Base-by-base conservation (phyloP, 1,140 invertebrate species). In the Panulirus ornatus region DNA sequence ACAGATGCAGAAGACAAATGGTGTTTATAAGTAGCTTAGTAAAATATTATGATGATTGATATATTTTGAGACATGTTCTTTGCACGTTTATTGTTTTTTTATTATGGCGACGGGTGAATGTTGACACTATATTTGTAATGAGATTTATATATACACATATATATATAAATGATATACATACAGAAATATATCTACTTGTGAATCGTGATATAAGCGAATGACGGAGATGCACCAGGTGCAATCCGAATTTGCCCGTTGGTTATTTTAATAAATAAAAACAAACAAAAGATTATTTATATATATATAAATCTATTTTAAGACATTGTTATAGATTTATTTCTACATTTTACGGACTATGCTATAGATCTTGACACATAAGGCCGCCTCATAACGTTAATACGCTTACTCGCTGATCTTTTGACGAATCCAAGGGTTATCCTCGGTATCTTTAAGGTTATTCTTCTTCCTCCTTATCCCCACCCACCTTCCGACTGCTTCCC, bases 131-230 rank as follows among this genome's bases (percentile, higher is more conserved):
- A 58, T 58, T 58, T 58, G 54, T 58, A 58, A 58, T 58, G 19
- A 22, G 54, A 16, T 3, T 19, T 11, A 58, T 58, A 58, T 58
- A 58, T 58, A 58, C n/a, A 58, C n/a, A 58, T 58, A 58, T 58
- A 58, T 58, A 58, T 58, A 58, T 66, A 66, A 30, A 66, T 66
- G n/a, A 66, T 66, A 66, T 66, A 66, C 30, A 66, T 66, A 66
- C 30, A 66, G 27, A 66, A 30, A 58, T 58, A 58, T 58, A 58
- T 58, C 19, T 58, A 58, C n/a, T 22, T 3, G 54, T 58, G 11
- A 14, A 58, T 19, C 16, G 54, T 14, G 11, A 58, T 19, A 0
- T 58, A 5, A 47, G 5, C 44, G 44, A 11, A 47, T 47, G 44
- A 47, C 44, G n/a, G n/a, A n/a, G n/a, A n/a, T n/a, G n/a, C n/a